phyloP scores from a whole-genome alignment of 2,888 invertebrate species.

The Cotesia congregata region DNA sequence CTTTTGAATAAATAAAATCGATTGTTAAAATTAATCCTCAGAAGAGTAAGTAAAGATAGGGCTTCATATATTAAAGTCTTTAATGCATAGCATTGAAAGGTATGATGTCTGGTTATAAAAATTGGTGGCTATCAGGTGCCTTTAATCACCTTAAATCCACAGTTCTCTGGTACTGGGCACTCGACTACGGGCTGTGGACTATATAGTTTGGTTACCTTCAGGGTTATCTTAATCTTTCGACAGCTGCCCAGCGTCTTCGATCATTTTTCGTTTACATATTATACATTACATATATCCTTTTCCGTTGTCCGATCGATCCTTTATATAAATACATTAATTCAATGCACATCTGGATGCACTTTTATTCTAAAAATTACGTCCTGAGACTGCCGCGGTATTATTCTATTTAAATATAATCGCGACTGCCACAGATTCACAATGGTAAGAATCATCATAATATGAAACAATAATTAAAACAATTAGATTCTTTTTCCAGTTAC shows the following conservation, averaged over 20 bases:
- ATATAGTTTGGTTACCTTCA: slow-evolving; percentile 64
- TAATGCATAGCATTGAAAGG: slow-evolving; percentile 19
- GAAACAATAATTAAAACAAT: background rate
- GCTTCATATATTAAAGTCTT: slow-evolving; percentile 46
- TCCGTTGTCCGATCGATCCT: slow-evolving; percentile 6
- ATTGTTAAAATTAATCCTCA: too few species aligned
- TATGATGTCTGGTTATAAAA: slow-evolving; percentile 64
- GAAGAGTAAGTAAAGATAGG: slow-evolving; percentile 19
- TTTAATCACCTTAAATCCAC: slow-evolving; percentile 71
- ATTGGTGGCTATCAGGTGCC: slow-evolving; percentile 69
- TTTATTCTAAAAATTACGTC: background rate
- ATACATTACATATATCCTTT: slow-evolving; percentile 16
- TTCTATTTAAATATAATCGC: background rate
- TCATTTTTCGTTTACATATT: slow-evolving; percentile 28
- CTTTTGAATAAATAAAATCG: too few species aligned
- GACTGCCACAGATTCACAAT: background rate
- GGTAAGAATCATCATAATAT: background rate
- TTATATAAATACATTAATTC: background rate
- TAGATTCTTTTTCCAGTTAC: slow-evolving; percentile 50
- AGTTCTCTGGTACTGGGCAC: slow-evolving; percentile 55
- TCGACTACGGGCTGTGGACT: slow-evolving; percentile 41
- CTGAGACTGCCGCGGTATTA: slow-evolving; percentile 11
- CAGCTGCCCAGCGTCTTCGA: slow-evolving; percentile 67
- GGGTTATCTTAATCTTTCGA: slow-evolving; percentile 70
- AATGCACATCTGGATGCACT: slow-evolving; percentile 24